Base-by-base conservation (phyloP, 2,797 vertebrate species). In the Cyclura pinguis region DNA sequence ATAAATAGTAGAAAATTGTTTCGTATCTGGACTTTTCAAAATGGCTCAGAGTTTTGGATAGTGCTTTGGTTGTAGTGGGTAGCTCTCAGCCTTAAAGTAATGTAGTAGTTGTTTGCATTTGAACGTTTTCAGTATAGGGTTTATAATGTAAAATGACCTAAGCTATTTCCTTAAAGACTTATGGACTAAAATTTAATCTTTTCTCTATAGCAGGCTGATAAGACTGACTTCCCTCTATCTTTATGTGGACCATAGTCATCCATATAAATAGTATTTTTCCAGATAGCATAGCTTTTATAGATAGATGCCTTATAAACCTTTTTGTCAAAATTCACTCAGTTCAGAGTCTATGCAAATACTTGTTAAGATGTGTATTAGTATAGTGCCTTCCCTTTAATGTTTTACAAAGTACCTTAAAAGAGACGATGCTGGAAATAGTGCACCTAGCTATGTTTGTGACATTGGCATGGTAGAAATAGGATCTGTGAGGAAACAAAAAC, bases 31-130 rank as follows among this genome's bases (percentile, higher is more conserved):
- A 29, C 42, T 29, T 0, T n/a, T 77, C 35, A 50, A 82, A 20
- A n/a, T 42, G 55, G 9, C 22, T 57, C 24, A 42, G 6, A 76
- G 20, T 86, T 67, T 86, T 89, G 50, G 5, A 35, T 47, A 73
- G 80, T 87, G 85, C 87, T 90, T 85, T 73, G 89, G 89, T 90
- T 93, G 89, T 89, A 92, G 88, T 62, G 87, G 89, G 85, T 91
- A 90, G 52, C 29, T 89, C 88, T 93, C 73, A 87, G 62, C 50
- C 84, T 87, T 93, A 91, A 88, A 92, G 84, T 78, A 80, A 83
- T 57, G 1, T 24, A 69, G 88, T 92, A 89, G 38, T 81, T 1
- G 27, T 92, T 92, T 93, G 3, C 86, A 87, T 95, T 92, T 92
- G 89, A 89, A 92, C 88, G 84, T 81, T 50, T 81, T 76, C 85